These are phyloP conservation scores for Drosophila kuntzei DNA, from an alignment of 2,888 invertebrate species.

Conservation along the genomic window DNA sequence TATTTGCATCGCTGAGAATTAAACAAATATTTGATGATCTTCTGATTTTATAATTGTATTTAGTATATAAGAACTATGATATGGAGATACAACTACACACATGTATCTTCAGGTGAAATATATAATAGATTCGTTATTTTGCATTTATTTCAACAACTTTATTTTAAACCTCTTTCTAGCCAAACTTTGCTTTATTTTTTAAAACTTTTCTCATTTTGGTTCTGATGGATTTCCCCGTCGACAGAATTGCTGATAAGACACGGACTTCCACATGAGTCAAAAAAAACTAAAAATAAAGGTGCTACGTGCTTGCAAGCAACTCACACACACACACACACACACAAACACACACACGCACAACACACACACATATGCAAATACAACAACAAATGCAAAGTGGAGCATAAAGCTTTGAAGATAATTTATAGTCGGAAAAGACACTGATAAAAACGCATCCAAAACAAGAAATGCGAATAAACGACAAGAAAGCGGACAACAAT, in stretches of 20 bases:
- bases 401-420: slow-evolving; percentile 19
- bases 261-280: slow-evolving; percentile 52
- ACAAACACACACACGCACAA: slow-evolving; percentile 37
- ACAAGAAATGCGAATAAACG: slow-evolving; percentile 24
- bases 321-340: slow-evolving; percentile 37
- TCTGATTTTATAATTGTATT: not conserved
- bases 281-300: slow-evolving; percentile 33
- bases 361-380: too few relatives aligned
- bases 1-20: not conserved
- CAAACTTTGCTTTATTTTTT: slow-evolving; percentile 5
- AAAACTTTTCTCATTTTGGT: slow-evolving; percentile 51
- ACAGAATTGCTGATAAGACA: slow-evolving; percentile 54
- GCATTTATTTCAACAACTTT: not conserved
- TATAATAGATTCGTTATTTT: not conserved
- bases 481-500: slow-evolving; percentile 17
- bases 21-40: not conserved
- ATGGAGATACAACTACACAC: not conserved
- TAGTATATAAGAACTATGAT: not conserved
- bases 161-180: too few relatives aligned
- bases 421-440: slow-evolving; percentile 22
- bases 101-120: not conserved
- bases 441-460: slow-evolving; percentile 50
- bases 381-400: slow-evolving; percentile 49
- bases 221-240: slow-evolving; percentile 27
- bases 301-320: slow-evolving; percentile 51